A percentile compares a stretch with the other conserved stretches of the same genome.
Conservation (phyloP, 1,140 invertebrate genomes). For the Phymorhynchus buccinoides region DNA sequence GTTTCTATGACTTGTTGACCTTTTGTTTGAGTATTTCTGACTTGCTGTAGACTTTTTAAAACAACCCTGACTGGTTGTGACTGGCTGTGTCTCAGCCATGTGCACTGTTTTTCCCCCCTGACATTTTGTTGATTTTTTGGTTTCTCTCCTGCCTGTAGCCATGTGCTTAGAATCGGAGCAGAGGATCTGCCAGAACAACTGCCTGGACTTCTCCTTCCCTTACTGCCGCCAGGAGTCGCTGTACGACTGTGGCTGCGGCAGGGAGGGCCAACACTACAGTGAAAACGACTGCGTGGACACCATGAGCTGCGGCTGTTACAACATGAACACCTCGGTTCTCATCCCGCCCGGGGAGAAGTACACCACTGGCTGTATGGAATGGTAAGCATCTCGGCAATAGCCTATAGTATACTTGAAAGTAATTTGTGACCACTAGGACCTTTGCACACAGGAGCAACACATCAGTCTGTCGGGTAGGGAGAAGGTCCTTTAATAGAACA, state of each 20-base stretch:
- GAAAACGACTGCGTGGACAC: neutral
- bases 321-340: conserved; percentile 21
- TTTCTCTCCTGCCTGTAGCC: neutral
- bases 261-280: neutral
- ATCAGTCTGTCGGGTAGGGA: too few species aligned
- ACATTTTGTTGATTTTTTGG: too few species aligned
- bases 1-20: too few species aligned
- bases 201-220: conserved; percentile 26
- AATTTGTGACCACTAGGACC: too few species aligned
- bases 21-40: too few species aligned
- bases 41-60: too few species aligned
- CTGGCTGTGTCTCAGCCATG: too few species aligned
- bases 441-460: too few species aligned
- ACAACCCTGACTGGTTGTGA: too few species aligned
- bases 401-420: too few species aligned
- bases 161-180: neutral
- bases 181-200: conserved; percentile 33
- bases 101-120: too few species aligned
- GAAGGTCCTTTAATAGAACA: too few species aligned
- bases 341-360: conserved; percentile 1
- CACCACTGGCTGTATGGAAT: conserved; percentile 11
- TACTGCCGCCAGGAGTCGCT: conserved; percentile 15
- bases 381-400: conserved; percentile 4
- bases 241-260: conserved; percentile 12
- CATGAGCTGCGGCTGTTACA: conserved; percentile 26